Evolutionary conservation across 2,113 vertebrate genomes (phyloP), one percentile per base, ranked within the genome.

Genomic region (Xenus cinereus): DNA sequence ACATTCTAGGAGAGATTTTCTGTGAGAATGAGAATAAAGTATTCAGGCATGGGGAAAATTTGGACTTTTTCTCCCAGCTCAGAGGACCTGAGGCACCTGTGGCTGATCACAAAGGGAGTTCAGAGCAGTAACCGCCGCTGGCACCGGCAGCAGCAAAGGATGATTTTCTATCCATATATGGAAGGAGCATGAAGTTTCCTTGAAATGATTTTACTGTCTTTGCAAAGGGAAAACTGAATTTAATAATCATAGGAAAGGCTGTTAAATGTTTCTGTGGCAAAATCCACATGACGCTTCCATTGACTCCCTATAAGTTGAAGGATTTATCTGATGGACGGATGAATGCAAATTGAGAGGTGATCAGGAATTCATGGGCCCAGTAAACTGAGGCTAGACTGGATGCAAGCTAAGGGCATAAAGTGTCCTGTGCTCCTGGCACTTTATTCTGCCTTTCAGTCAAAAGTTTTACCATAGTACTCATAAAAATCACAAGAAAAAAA

Each of bases 21-120:
- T 76, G 14, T 87, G 62, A 72, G 64, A 81, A 68, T 35, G 14
- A 74, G 39, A 84, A 92, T 57, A 69, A 93, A 94, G 26, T 12
- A 75, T 35, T 32, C 39, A 95, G 35, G 39, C 35, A 67, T 30
- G 26, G 17, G 43, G 48, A 68, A 64, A 83, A 75, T 22, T 28
- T 81, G 37, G 12, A 28, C 48, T 86, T 87, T 83, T 4, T 41
- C 28, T 37, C 9, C 12, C 18, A 54, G 11, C 68, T 81, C 43
- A 81, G 43, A 84, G 64, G 19, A 67, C 66, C 0, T 0, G 45
- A 89, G 68, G 39, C 27, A 89, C 15, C 41, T 82, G 9, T 33
- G 57, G 26, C 24, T 92, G 76, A 63, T 90, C 27, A 48, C 39
- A 71, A 83, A 43, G 22, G 19, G 10, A 59, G 35, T 84, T 92